Base-by-base conservation (phyloP, 2,888 invertebrate genomes). In the Brenthis hecate region DNA sequence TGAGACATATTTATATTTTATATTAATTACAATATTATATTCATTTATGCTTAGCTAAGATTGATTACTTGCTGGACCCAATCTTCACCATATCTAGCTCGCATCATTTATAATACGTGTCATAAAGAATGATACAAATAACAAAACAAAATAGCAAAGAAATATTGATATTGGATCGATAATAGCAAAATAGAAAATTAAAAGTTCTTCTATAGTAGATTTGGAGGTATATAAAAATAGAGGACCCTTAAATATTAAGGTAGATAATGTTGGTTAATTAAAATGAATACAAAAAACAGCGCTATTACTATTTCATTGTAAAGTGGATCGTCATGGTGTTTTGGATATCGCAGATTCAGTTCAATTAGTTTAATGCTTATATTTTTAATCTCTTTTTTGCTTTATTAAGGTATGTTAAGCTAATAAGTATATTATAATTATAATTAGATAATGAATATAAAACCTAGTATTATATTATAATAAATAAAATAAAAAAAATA, bases 21-120 rank as follows among this genome's bases (percentile, higher is more conserved):
- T 36, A 16, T 57, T 16, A 14, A 14, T n/a, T 51, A 51, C 36
- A 5, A 51, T 62, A 58, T 56, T 36, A 61, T 47, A 50, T 68
- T 36, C 14, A 70, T 67, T 61, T 65, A 63, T 64, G 56, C 68
- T 51, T 67, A 68, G 68, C 61, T 62, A 72, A 68, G 68, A 70
- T 70, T 72, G 64, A 72, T 72, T 62, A 76, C 60, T 68, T 32
- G 66, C 64, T 66, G 57, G 48, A 68, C 16, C 56, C 61, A 66
- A 65, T 65, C 72, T 64, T 53, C 69, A 65, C 54, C 71, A 64
- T 70, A 72, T 65, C 63, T 58, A 64, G 65, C 51, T 65, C 68
- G 55, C 57, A 77, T 82, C 83, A 88, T 89, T 85, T 86, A 88
- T 89, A 84, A 84, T 36, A 74, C 69, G 82, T 86, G 88, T 85